Evolutionary conservation across 53 echinoderm and acorn worm species (phyloP).

Genomic region (Stichopus horrens): DNA sequence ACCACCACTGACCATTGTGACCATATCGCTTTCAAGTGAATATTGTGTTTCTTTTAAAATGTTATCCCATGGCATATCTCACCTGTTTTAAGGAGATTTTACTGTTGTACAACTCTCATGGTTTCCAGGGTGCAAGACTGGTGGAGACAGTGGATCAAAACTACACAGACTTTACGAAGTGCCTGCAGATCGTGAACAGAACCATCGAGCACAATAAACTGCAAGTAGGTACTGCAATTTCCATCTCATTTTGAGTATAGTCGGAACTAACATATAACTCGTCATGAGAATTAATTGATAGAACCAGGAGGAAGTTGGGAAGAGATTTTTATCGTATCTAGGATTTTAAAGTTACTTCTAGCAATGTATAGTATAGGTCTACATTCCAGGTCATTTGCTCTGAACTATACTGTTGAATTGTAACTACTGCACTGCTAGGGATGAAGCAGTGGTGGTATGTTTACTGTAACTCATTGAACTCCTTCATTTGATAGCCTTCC

Average conservation of each 20-base stretch:
- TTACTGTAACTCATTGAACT: too few species aligned
- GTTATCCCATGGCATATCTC: not conserved
- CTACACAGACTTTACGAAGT: conserved; percentile 89
- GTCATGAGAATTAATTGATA: too few species aligned
- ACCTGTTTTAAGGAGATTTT: not conserved
- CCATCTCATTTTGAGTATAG: not conserved
- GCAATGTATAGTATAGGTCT: too few species aligned
- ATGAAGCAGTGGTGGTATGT: too few species aligned
- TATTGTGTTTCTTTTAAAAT: not conserved
- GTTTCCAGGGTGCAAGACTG: conserved; percentile 67
- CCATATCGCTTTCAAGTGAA: not conserved
- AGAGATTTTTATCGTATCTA: too few species aligned
- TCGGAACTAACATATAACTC: not conserved
- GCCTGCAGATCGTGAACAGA: conserved; percentile 66
- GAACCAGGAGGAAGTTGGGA: too few species aligned
- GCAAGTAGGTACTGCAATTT: conserved; percentile 16
- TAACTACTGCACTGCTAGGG: too few species aligned
- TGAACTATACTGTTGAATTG: too few species aligned
- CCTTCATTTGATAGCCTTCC: too few species aligned
- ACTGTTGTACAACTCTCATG: not conserved
- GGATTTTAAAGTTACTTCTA: too few species aligned
- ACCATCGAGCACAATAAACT: conserved; percentile 38
- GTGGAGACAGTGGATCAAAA: conserved; percentile 71
- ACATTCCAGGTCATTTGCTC: too few species aligned
- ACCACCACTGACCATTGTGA: not conserved